phyloP scores from a whole-genome alignment of 2,888 invertebrate species.

The Syritta pipiens region DNA sequence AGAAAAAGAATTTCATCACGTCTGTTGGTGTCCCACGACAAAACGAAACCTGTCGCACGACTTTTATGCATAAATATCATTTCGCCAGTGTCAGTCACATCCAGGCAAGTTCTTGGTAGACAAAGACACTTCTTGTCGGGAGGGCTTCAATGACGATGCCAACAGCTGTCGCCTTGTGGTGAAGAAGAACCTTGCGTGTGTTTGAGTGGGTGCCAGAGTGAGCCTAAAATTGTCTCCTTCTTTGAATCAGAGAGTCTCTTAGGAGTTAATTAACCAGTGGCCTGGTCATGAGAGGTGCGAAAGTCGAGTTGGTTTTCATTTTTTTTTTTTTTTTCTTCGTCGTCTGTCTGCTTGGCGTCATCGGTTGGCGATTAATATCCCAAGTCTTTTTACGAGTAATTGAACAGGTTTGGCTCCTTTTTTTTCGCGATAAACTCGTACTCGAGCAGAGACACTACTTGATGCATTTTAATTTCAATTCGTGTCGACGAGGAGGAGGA shows the following conservation, averaged over 20 bases:
- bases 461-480: slow-evolving; percentile 57
- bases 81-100: slow-evolving; percentile 28
- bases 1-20: background rate
- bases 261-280: background rate
- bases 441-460: slow-evolving; percentile 24
- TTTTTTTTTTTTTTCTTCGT: slow-evolving; percentile 2
- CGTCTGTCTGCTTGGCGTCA: background rate
- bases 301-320: background rate
- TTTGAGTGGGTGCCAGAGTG: background rate
- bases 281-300: background rate
- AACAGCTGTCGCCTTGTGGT: slow-evolving; percentile 59
- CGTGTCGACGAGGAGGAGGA: no score
- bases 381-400: slow-evolving; percentile 29
- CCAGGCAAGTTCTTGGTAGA: background rate
- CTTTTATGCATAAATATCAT: slow-evolving; percentile 53
- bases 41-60: slow-evolving; percentile 61
- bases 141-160: no score
- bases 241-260: no score
- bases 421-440: slow-evolving; percentile 41
- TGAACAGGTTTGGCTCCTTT: slow-evolving; percentile 59
- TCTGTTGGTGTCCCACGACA: slow-evolving; percentile 10
- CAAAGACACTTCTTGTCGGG: no score
- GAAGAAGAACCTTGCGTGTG: background rate
- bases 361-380: slow-evolving; percentile 24
- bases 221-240: no score